Base-by-base conservation (phyloP, 2,113 vertebrate species). In the Paralichthys olivaceus region DNA sequence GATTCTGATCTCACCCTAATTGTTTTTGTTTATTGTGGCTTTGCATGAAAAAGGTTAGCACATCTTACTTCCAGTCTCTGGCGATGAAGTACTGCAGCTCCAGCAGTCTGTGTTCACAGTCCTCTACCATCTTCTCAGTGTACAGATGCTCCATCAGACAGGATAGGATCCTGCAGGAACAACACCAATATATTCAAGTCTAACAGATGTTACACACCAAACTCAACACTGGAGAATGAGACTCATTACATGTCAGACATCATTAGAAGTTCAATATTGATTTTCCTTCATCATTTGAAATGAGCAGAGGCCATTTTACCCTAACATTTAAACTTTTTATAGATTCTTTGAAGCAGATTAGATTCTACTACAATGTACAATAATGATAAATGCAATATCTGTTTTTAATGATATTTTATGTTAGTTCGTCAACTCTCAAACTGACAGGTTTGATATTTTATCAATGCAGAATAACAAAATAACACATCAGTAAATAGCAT, bases 71-170 rank as follows among this genome's bases (percentile, higher is more conserved):
- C 97, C 97, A 99, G 70, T 99, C 97, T 72, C 97, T 94, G 26
- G 97, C 97, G 60, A 99, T 98, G 47, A 99, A 99, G 91, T 99
- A 99, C 56, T 99, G 97, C 55, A 98, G 94, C 89, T 99, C 97
- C 82, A 99, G 84, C n/a, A 99, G 94, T 5, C 96, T 82, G 14
- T 96, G 96, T 37, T 98, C 97, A 94, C 97, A 99, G 26, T 96
- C 92, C 79, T 97, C 97, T 15, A 98, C 97, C 97, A 99, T 98
- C 91, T 98, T 98, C 82, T 99, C 97, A 0, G 97, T 99, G 83
- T 98, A 98, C 54, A 99, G 92, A 68, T 99, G 97, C 74, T 99
- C 97, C 97, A 99, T 99, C 34, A 99, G 93, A 85, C 97, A 98
- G 0, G 97, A 99, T n/a, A 98, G 95, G 83, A 98, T 98, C 97